Base-by-base conservation (phyloP, 1,140 invertebrate genomes). In the Coelopa frigida region DNA sequence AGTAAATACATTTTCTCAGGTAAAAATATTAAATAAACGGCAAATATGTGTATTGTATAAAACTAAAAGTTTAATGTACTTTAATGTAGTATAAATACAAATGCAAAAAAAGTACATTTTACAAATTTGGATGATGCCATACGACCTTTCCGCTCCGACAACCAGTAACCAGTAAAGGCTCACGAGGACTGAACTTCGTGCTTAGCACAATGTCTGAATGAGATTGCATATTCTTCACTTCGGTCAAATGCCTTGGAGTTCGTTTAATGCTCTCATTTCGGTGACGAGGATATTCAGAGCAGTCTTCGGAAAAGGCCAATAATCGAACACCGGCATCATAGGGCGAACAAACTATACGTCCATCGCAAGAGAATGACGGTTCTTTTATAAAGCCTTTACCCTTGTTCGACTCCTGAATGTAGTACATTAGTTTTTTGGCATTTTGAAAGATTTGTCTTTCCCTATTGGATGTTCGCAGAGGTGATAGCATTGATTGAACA, bases 301-400 rank as follows among this genome's bases (percentile, higher is more conserved):
- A 91, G 8, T 82, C 70, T 1, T 78, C 73, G 49, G 84, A 83
- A 57, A 94, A 92, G 2, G 82, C 82, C 7, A 95, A 68, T 1
- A 96, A 70, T 15, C 91, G 73, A 26, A 94, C 79, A 4, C 91
- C 91, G 53, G 82, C 83, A 1, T 81, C 87, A 62, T 85, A 94
- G 0, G 92, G 91, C 0, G 91, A 94, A 60, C 87, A 91, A 18
- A 96, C 85, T 1, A 94, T 62, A 22, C 90, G 75, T 1, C 92
- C 92, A 66, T 94, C 89, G 3, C 84, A 73, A 1, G 89, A 94
- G 62, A 91, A 94, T 57, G 88, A 90, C 8, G 92, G 70, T 66
- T 94, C 92, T 67, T 87, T 87, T 14, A 87, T 87, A 51, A 88
- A 93, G 1, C 89, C 89, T 48, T 82, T 81, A 1, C 89, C 90